Evolutionary conservation across 1,140 invertebrate genomes (phyloP).

Genomic region (Octopus bimaculoides): DNA sequence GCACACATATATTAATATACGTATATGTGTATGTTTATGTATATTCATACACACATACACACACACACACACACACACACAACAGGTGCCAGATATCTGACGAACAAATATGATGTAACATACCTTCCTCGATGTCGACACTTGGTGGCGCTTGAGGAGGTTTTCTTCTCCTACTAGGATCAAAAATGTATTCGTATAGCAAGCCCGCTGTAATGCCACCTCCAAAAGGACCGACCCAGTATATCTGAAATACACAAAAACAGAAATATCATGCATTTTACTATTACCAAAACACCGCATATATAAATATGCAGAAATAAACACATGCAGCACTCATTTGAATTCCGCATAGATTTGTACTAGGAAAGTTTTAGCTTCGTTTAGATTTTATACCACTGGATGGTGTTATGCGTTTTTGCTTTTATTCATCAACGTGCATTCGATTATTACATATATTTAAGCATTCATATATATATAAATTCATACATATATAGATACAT

Average conservation of each 20-base stretch:
- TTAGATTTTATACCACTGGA: too few relatives aligned
- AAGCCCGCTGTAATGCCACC: constrained; percentile 24
- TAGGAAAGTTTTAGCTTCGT: too few relatives aligned
- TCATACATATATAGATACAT: too few relatives aligned
- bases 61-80: not conserved
- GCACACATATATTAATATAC: not conserved
- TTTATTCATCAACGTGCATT: too few relatives aligned
- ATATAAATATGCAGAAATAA: too few relatives aligned
- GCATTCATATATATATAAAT: too few relatives aligned
- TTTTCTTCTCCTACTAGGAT: constrained; percentile 20
- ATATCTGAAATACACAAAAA: constrained; percentile 24
- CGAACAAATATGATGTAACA: not conserved
- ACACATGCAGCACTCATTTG: too few relatives aligned
- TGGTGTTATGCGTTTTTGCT: too few relatives aligned
- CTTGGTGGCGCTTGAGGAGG: constrained; percentile 11
- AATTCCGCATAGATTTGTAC: too few relatives aligned
- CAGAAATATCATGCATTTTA: not conserved
- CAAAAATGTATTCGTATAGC: constrained; percentile 29
- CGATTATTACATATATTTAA: too few relatives aligned
- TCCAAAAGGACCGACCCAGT: constrained; percentile 26
- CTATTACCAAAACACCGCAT: too few relatives aligned
- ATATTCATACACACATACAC: not conserved
- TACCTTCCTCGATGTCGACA: constrained; percentile 12
- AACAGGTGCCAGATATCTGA: not conserved
- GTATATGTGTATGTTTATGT: not conserved